A percentile compares a stretch with the other conserved stretches of the same genome.
Evolutionary conservation across 2,113 vertebrate species (phyloP).

Genomic region (Pterocles burchelli): DNA sequence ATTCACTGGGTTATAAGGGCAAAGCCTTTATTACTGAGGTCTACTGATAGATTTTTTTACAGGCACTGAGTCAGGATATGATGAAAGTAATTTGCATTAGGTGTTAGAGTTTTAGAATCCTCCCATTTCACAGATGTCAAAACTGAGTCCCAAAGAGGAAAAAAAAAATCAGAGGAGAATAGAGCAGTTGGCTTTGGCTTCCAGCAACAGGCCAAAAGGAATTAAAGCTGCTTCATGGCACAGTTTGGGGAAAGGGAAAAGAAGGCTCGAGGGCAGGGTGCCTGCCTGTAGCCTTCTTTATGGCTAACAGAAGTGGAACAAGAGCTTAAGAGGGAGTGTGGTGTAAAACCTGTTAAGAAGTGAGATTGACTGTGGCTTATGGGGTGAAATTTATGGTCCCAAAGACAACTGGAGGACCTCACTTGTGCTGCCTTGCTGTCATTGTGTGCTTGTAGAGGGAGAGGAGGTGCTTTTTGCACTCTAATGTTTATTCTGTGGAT

Average conservation of each 20-base stretch:
- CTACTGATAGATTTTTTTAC: neutral
- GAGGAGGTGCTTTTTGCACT: neutral
- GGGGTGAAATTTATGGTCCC: neutral
- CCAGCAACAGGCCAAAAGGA: neutral
- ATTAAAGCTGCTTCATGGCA: neutral
- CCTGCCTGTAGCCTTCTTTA: neutral
- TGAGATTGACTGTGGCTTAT: neutral
- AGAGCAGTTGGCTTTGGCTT: neutral
- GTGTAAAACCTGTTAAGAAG: neutral
- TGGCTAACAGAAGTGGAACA: neutral
- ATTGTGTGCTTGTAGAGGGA: neutral
- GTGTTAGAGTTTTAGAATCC: neutral
- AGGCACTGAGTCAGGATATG: neutral
- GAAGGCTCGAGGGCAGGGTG: neutral
- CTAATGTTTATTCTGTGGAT: neutral
- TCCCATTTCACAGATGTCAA: neutral
- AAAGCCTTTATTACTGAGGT: neutral
- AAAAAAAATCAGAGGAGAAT: neutral
- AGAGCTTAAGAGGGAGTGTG: neutral
- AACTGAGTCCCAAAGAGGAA: neutral
- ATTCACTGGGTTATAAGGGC: neutral
- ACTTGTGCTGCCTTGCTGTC: neutral
- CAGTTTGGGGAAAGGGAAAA: neutral
- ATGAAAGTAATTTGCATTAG: neutral
- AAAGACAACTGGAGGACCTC: neutral